Evolutionary conservation across 2,888 invertebrate genomes (phyloP), one percentile per base, ranked within the genome.

Genomic region (Criorhina ranunculi): DNA sequence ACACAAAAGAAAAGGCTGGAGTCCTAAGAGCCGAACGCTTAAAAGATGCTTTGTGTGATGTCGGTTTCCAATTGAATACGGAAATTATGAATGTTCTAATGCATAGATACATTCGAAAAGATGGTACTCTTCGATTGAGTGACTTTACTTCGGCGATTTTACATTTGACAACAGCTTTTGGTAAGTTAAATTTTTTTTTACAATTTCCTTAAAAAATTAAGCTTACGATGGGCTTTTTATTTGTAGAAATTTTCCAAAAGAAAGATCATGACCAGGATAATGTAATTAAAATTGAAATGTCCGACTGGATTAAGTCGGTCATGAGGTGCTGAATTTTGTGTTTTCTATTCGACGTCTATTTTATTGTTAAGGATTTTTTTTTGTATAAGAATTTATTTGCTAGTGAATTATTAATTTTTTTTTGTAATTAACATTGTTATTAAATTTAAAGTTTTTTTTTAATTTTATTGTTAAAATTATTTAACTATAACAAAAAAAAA

Each of bases 91-190:
- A 96, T 6, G 94, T 96, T 59, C 93, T 98, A 7, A 95, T 97
- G 81, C 93, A 98, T 86, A 93, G 97, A 85, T 98, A 97, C 89
- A 98, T 98, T 96, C 94, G 98, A 87, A 98, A 98, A 91, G 98
- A 98, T 90, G 98, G 98, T 42, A 98, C 97, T 72, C 93, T 98
- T 51, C 93, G 98, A 87, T 96, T 98, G 89, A 98, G 98, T 8
- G 98, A 98, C 91, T 98, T 98, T 90, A 97, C 98, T 1, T 96
- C 96, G 0, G 96, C 97, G 49, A 96, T 98, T 88, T 93, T 98
- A 88, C 97, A 97, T 90, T 93, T 98, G 80, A 97, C 96, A 87
- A 95, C 97, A 64, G 96, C 97, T 15, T 98, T 98, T 91, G 95
- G 97, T 96, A 93, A 94, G 51, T 90, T 96, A 93, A 94, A 49